These are phyloP conservation scores for Pseudomyrmex gracilis DNA, from an alignment of 1,140 invertebrate genomes.

Conservation along the genomic window DNA sequence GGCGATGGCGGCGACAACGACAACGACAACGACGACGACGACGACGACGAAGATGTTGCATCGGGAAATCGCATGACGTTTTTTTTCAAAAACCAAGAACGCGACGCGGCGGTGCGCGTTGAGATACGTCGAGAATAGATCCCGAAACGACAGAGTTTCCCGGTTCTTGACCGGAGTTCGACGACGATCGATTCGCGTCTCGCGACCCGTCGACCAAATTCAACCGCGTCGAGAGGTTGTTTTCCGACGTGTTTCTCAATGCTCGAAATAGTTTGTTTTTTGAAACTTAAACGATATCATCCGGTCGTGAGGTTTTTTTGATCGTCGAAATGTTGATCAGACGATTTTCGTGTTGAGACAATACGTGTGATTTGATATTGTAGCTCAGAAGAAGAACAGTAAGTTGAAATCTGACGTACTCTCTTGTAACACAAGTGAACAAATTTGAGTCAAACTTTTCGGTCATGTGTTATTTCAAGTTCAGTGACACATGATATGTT, in stretches of 20 bases:
- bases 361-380: neutral
- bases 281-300: too few relatives aligned
- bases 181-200: too few relatives aligned
- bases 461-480: too few relatives aligned
- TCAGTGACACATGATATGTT: too few relatives aligned
- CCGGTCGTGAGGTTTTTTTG: too few relatives aligned
- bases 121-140: neutral
- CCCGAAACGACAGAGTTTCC: too few relatives aligned
- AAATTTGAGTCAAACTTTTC: too few relatives aligned
- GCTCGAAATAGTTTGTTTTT: too few relatives aligned
- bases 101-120: neutral
- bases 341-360: neutral
- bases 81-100: neutral
- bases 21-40: neutral
- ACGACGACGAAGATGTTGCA: neutral
- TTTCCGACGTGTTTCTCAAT: neutral
- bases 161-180: too few relatives aligned
- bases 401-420: conserved; percentile 6
- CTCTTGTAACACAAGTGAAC: too few relatives aligned
- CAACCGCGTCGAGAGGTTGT: neutral
- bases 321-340: neutral
- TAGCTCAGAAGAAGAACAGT: neutral
- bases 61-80: neutral
- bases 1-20: neutral
- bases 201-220: too few relatives aligned